phyloP scores from a whole-genome alignment of 30 jellyfish, hydroid and myxozoan genomes.

The Pseudorhiza aurosa region DNA sequence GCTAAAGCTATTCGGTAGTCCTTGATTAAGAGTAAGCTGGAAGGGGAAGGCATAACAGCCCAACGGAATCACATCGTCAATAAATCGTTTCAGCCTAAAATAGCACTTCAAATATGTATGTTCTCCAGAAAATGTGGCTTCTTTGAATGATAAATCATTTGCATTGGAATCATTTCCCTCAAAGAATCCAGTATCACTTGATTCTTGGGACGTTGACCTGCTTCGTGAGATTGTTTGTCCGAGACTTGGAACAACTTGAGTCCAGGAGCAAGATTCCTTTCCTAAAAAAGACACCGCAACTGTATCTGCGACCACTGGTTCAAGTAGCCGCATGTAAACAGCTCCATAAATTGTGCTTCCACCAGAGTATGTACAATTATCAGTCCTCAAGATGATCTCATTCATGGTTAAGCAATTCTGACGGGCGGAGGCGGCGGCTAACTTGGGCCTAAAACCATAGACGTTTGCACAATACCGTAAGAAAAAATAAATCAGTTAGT shows the following conservation, averaged over 20 bases:
- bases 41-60: slow-evolving; percentile 76
- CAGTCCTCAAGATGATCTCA: slow-evolving; percentile 40
- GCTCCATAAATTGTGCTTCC: slow-evolving; percentile 58
- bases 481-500: too few relatives aligned
- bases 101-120: not conserved
- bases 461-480: too few relatives aligned
- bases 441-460: too few relatives aligned
- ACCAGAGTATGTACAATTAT: slow-evolving; percentile 37
- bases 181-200: slow-evolving; percentile 29
- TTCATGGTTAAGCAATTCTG: too few relatives aligned
- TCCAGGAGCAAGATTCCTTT: slow-evolving; percentile 36
- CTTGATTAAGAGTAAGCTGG: slow-evolving; percentile 39
- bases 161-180: not conserved
- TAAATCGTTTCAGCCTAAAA: not conserved
- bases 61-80: slow-evolving; percentile 50
- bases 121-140: slow-evolving; percentile 27
- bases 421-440: too few relatives aligned
- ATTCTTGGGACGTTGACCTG: slow-evolving; percentile 10
- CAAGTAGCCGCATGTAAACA: slow-evolving; percentile 35
- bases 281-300: slow-evolving; percentile 11
- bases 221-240: not conserved
- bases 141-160: not conserved
- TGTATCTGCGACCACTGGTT: slow-evolving; percentile 54
- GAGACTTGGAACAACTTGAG: slow-evolving; percentile 1
- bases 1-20: slow-evolving; percentile 59